phyloP scores from a whole-genome alignment of 2,888 invertebrate genomes.

The Sthenelais limicola region DNA sequence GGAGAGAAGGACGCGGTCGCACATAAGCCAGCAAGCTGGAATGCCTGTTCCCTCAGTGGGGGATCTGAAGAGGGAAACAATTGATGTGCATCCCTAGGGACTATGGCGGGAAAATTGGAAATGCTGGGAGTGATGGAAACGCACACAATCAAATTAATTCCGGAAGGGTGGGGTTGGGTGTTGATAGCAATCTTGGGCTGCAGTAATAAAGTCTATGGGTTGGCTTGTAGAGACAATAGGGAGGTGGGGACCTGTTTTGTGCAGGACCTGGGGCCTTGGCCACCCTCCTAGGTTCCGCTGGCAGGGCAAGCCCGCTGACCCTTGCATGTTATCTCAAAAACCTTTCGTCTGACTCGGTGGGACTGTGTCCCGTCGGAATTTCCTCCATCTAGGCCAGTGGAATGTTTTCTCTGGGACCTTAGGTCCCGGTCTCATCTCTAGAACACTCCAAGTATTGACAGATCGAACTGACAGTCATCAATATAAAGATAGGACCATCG shows the following conservation, averaged over 20 bases:
- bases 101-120: neutral
- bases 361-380: too few species aligned
- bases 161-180: neutral
- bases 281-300: constrained; percentile 8
- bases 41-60: too few species aligned
- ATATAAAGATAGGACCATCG: too few species aligned
- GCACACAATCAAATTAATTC: constrained; percentile 39
- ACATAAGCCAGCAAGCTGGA: too few species aligned
- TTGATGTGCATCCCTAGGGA: neutral
- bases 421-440: too few species aligned
- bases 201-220: constrained; percentile 27
- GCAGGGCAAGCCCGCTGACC: constrained; percentile 7
- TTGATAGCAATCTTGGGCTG: constrained; percentile 20
- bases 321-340: too few species aligned
- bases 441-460: too few species aligned
- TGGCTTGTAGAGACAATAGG: neutral
- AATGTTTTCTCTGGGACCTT: too few species aligned
- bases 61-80: neutral
- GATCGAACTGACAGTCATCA: too few species aligned
- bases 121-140: constrained; percentile 9
- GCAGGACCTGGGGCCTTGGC: neutral
- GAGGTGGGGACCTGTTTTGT: neutral
- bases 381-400: too few species aligned
- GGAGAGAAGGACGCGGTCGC: neutral
- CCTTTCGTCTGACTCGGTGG: too few species aligned